Conservation (phyloP, 2,113 vertebrate species). For the Talpa occidentalis region DNA sequence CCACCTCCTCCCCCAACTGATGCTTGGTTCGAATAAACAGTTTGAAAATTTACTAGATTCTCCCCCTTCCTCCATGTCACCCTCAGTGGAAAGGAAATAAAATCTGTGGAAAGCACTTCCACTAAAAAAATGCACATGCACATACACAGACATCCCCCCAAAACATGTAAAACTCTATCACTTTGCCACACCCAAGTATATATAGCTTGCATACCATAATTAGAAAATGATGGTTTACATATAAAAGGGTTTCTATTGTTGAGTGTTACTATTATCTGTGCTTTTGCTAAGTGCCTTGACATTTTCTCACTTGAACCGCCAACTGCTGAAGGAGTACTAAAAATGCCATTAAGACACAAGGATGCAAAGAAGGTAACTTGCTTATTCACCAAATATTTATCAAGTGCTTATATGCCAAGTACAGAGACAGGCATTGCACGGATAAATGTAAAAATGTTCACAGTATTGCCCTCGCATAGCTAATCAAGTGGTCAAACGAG, state of each 20-base stretch:
- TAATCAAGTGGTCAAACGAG: not conserved
- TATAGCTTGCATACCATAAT: not conserved
- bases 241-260: not conserved
- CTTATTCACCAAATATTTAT: not conserved
- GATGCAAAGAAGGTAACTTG: not conserved
- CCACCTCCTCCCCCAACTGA: not conserved
- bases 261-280: not conserved
- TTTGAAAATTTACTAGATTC: not conserved
- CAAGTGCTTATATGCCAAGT: not conserved
- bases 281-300: not conserved
- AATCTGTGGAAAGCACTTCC: not conserved
- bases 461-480: not conserved
- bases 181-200: not conserved
- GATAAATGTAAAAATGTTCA: not conserved
- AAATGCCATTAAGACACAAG: not conserved
- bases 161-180: not conserved
- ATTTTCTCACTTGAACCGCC: slow-evolving; percentile 35
- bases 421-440: not conserved
- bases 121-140: not conserved
- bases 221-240: not conserved
- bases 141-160: not conserved
- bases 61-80: not conserved
- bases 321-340: not conserved
- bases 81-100: not conserved
- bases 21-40: slow-evolving; percentile 17